Percentiles rank a stretch among this genome's conserved stretches.
Conservation (phyloP, 2,888 invertebrate species). For the Sympetrum striolatum region DNA sequence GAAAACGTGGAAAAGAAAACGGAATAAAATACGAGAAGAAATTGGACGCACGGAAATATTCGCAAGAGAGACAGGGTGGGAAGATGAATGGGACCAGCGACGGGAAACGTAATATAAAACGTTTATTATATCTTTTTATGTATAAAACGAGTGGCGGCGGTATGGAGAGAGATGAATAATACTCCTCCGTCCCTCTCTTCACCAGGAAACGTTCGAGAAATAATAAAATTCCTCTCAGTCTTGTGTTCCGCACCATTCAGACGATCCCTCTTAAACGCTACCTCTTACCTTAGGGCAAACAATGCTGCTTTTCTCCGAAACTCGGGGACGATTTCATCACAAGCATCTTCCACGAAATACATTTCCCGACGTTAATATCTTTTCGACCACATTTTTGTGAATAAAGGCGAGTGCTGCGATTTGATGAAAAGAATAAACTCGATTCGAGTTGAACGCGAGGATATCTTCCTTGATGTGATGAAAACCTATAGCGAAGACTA, state of each 20-base stretch:
- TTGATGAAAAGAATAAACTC: no score
- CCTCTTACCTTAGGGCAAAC: not conserved
- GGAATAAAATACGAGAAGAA: not conserved
- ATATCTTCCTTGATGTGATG: no score
- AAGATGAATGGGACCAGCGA: not conserved
- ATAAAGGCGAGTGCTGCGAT: no score
- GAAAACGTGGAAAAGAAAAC: not conserved
- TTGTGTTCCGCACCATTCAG: not conserved
- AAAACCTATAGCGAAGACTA: no score
- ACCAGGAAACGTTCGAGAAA: not conserved
- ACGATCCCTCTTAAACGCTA: not conserved
- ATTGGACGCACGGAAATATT: not conserved
- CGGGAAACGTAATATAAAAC: not conserved
- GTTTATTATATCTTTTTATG: conserved; percentile 9
- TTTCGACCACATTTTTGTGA: no score
- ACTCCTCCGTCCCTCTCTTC: not conserved
- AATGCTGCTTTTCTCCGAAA: not conserved
- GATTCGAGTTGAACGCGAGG: no score
- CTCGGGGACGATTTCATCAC: not conserved
- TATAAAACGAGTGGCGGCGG: not conserved
- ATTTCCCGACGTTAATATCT: no score
- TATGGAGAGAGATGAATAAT: not conserved
- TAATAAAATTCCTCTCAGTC: not conserved
- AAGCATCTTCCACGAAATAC: no score
- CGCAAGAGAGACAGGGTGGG: not conserved